Percentiles rank a stretch among this genome's conserved stretches.
These are phyloP conservation scores for Liolophura sinensis DNA, from an alignment of 1,140 invertebrate species.

Conservation along the genomic window DNA sequence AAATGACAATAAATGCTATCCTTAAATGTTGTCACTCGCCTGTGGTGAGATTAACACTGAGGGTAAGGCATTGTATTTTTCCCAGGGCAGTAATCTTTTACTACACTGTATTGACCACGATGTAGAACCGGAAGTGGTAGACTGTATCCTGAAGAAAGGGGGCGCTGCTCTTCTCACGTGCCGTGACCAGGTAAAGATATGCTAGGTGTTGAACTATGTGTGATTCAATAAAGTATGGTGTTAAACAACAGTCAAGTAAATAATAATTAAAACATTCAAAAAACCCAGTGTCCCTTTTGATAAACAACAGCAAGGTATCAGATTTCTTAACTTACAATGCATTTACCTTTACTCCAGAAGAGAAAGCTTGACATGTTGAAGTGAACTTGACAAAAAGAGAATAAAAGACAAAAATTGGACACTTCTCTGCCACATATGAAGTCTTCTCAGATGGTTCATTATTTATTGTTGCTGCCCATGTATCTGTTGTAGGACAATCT, in stretches of 20 bases:
- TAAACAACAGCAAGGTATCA: not conserved
- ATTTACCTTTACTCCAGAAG: not conserved
- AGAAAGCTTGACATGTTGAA: not conserved
- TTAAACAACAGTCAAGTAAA: too few relatives aligned
- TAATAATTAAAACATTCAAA: too few relatives aligned
- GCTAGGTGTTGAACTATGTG: too few relatives aligned
- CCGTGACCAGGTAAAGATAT: slow-evolving; percentile 31
- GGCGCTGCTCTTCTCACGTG: slow-evolving; percentile 37
- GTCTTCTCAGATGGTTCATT: not conserved
- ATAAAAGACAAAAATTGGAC: not conserved
- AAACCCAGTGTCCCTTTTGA: too few relatives aligned
- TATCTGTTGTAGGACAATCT: slow-evolving; percentile 18
- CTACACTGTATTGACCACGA: slow-evolving; percentile 38
- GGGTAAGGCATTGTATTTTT: too few relatives aligned
- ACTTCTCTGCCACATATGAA: not conserved
- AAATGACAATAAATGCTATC: not conserved
- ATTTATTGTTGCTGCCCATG: not conserved
- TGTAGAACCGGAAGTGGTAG: slow-evolving; percentile 25
- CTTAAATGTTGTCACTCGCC: too few relatives aligned
- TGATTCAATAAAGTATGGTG: too few relatives aligned
- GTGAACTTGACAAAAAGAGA: not conserved
- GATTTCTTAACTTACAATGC: not conserved
- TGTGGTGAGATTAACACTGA: too few relatives aligned
- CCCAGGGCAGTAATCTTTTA: slow-evolving; percentile 37
- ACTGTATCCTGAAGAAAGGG: slow-evolving; percentile 31